Percentiles rank a stretch among this genome's conserved stretches.
Evolutionary conservation across 2,113 vertebrate genomes (phyloP).

Genomic region (Indicator indicator): DNA sequence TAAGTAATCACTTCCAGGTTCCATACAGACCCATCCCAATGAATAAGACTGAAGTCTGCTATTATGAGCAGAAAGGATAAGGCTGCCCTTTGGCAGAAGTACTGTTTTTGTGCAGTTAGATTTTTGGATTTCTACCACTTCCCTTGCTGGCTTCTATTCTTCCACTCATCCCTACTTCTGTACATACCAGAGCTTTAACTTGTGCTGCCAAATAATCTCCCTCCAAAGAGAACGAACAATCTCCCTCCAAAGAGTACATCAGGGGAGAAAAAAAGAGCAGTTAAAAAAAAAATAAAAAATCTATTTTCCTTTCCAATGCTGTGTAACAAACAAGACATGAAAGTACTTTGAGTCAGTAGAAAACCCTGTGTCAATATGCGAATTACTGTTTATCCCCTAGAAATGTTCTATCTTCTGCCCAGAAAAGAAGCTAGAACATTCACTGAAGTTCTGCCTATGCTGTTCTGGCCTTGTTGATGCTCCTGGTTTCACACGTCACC

Average conservation of each 20-base stretch:
- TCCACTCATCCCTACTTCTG: neutral
- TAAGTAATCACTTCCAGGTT: slow-evolving; percentile 52
- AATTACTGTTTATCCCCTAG: neutral
- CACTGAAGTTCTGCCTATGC: neutral
- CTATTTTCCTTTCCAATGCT: neutral
- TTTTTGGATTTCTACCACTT: slow-evolving; percentile 15
- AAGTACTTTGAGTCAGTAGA: slow-evolving; percentile 6
- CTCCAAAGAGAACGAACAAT: neutral
- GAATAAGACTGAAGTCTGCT: neutral
- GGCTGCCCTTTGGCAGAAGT: slow-evolving; percentile 21
- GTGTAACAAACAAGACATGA: neutral
- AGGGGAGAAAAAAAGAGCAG: neutral
- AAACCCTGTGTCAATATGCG: neutral
- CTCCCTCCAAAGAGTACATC: neutral
- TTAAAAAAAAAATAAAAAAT: neutral
- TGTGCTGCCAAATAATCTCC: neutral
- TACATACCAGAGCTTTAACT: neutral
- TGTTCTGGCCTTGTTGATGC: neutral
- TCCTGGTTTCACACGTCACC: neutral
- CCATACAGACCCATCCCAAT: neutral
- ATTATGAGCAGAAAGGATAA: slow-evolving; percentile 11
- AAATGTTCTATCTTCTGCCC: neutral
- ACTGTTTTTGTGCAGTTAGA: slow-evolving; percentile 18
- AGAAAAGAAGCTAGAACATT: neutral
- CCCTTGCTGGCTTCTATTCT: neutral